phyloP scores from a whole-genome alignment of 2,888 invertebrate genomes.

The Napeogenes sylphis region DNA sequence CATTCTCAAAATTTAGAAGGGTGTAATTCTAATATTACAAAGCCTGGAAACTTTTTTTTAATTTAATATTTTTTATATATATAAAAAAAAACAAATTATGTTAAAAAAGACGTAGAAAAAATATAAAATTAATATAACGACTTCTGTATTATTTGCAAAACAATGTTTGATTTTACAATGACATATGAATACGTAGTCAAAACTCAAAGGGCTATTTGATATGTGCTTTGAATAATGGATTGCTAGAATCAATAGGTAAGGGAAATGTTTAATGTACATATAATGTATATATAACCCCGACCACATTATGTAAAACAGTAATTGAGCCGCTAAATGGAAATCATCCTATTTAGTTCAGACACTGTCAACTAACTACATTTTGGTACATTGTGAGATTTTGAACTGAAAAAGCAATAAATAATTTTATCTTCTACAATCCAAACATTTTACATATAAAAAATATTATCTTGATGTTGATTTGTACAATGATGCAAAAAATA shows the following conservation, averaged over 20 bases:
- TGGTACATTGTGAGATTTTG: not conserved
- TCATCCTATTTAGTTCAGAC: constrained; percentile 21
- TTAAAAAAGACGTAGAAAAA: not conserved
- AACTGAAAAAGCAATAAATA: too few species aligned
- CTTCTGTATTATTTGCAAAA: not conserved
- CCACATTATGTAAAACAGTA: constrained; percentile 29
- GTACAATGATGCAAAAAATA: not conserved
- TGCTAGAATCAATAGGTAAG: constrained; percentile 21
- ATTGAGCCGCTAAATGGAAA: constrained; percentile 31
- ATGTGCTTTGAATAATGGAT: constrained; percentile 23
- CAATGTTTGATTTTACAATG: not conserved
- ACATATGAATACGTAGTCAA: not conserved
- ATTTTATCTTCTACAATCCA: too few species aligned
- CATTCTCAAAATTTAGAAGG: too few species aligned
- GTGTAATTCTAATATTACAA: too few species aligned
- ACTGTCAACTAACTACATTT: not conserved
- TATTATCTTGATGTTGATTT: not conserved
- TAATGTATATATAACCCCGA: constrained; percentile 5
- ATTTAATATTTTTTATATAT: too few species aligned
- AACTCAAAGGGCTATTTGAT: constrained; percentile 8
- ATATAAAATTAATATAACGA: not conserved
- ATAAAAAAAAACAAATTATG: too few species aligned
- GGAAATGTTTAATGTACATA: constrained; percentile 24
- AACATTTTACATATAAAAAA: too few species aligned
- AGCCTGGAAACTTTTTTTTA: too few species aligned